Percentiles rank a stretch among this genome's conserved stretches.
Evolutionary conservation across 2,113 vertebrate genomes (phyloP).

Genomic region (Manacus vitellinus): DNA sequence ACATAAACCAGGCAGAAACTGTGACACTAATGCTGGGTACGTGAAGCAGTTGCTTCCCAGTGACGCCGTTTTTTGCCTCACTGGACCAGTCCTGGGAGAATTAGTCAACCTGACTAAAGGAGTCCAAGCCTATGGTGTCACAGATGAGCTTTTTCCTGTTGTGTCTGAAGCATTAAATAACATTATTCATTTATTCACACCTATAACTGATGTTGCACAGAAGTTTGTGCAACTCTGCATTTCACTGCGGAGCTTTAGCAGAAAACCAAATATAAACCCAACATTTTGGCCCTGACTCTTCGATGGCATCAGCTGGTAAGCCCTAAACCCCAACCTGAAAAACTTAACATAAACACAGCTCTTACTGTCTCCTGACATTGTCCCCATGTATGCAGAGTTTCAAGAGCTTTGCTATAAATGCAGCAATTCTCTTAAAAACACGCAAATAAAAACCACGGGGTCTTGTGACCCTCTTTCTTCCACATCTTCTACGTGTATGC

Average conservation of each 20-base stretch:
- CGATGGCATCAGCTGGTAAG: background rate
- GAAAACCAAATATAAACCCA: background rate
- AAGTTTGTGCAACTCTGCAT: background rate
- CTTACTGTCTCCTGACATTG: background rate
- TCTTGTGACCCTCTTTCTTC: background rate
- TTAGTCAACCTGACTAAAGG: background rate
- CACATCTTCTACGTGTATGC: background rate
- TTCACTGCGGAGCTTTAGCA: background rate
- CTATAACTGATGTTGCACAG: background rate
- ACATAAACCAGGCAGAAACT: background rate
- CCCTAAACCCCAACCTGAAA: background rate
- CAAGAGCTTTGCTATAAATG: background rate
- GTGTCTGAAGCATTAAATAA: background rate
- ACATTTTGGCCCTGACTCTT: background rate
- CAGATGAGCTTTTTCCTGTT: background rate
- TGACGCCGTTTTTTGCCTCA: background rate
- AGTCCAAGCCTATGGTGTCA: background rate
- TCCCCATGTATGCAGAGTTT: background rate
- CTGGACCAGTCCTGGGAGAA: background rate
- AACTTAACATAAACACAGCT: background rate
- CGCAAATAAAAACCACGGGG: background rate
- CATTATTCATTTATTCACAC: background rate
- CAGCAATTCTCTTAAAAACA: background rate
- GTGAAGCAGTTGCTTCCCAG: background rate
- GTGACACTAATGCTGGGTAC: accelerated